phyloP scores from a whole-genome alignment of 1,140 invertebrate species.

The Mamestra configurata region DNA sequence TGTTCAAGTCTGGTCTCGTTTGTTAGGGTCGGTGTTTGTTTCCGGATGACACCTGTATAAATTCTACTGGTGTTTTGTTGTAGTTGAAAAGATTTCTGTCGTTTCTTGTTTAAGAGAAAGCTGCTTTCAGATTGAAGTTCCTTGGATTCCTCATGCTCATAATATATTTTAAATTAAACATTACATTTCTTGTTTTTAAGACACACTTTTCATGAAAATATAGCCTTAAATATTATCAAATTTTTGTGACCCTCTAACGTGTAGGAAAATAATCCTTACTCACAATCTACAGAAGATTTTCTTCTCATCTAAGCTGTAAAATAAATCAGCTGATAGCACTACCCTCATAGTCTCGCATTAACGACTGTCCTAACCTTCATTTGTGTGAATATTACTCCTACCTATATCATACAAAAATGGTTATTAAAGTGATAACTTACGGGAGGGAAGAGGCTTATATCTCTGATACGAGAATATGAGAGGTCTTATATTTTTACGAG shows the following conservation, averaged over 20 bases:
- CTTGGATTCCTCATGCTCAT: too few relatives aligned
- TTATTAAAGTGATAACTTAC: conserved; percentile 45
- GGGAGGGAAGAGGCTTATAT: conserved; percentile 38
- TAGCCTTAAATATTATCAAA: not conserved
- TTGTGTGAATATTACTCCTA: conserved; percentile 43
- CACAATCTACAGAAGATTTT: conserved; percentile 1
- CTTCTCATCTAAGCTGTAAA: conserved; percentile 19
- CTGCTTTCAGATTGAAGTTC: not conserved
- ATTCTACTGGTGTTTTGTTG: conserved; percentile 13
- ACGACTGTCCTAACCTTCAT: conserved; percentile 41
- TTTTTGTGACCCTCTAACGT: not conserved
- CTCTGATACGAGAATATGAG: conserved; percentile 43
- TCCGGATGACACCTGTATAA: conserved; percentile 16
- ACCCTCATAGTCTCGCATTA: conserved; percentile 40
- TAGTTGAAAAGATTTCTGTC: not conserved
- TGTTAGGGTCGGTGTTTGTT: not conserved
- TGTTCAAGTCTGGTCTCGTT: conserved; percentile 29
- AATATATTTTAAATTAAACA: too few relatives aligned
- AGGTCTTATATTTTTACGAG: conserved; percentile 40
- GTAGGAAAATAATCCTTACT: not conserved
- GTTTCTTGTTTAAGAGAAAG: not conserved
- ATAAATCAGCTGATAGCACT: conserved; percentile 40
- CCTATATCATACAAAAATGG: conserved; percentile 46
- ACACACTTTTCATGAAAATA: too few relatives aligned
- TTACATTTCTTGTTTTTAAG: too few relatives aligned